Conservation (phyloP, 2,888 invertebrate species). For the Laothoe populi region DNA sequence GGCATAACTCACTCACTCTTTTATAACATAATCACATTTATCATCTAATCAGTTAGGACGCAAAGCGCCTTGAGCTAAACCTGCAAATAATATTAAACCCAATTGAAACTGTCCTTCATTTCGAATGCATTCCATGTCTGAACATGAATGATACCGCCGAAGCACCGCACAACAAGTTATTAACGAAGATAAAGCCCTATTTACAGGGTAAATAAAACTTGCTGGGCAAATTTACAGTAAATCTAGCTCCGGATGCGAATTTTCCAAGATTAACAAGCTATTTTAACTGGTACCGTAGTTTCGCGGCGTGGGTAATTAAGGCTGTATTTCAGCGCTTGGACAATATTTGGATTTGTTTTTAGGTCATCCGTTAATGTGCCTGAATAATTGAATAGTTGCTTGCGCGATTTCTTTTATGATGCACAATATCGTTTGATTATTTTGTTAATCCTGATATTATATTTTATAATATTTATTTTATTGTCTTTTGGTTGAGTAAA, state of each 20-base stretch:
- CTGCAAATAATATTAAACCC: conserved; percentile 16
- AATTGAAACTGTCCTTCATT: conserved; percentile 9
- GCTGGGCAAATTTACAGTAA: conserved; percentile 11
- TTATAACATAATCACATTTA: neutral
- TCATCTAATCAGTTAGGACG: conserved; percentile 11
- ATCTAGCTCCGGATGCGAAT: conserved; percentile 4
- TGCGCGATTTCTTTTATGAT: conserved; percentile 2
- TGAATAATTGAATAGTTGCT: conserved; percentile 22
- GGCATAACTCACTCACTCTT: too few species aligned
- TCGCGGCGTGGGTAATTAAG: conserved; percentile 26
- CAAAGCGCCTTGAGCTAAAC: neutral
- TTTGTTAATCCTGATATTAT: neutral
- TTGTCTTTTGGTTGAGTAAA: too few species aligned
- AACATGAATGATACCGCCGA: conserved; percentile 19
- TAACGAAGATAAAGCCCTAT: conserved; percentile 11
- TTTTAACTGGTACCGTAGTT: conserved; percentile 10
- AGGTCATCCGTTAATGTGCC: conserved; percentile 18
- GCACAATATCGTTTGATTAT: neutral
- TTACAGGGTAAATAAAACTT: conserved; percentile 17
- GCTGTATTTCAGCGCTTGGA: conserved; percentile 22
- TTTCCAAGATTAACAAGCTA: conserved; percentile 22
- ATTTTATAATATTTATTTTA: too few species aligned
- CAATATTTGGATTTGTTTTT: conserved; percentile 20
- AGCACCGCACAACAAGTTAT: conserved; percentile 13
- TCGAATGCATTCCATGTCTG: conserved; percentile 7